Conservation (phyloP, 2,797 vertebrate species). For the Sardinella longiceps region DNA sequence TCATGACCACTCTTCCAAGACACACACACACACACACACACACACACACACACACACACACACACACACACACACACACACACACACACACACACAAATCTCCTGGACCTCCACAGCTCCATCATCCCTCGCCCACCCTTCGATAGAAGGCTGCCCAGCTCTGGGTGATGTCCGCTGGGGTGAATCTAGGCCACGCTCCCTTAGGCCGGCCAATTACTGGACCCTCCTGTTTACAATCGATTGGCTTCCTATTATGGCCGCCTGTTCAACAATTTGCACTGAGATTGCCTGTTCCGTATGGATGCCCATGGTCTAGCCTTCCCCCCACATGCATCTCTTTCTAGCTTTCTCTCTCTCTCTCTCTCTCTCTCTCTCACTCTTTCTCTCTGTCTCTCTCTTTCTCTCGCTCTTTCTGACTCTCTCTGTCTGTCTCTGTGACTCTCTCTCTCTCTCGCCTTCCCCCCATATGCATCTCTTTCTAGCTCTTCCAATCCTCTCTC, state of each 20-base stretch:
- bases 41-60: neutral
- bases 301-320: constrained; percentile 29
- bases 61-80: no score
- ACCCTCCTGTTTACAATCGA: constrained; percentile 67
- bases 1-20: neutral
- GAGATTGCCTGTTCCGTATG: constrained; percentile 58
- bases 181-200: constrained; percentile 24
- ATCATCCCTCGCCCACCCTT: constrained; percentile 44
- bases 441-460: neutral
- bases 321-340: neutral
- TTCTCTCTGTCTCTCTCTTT: neutral
- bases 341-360: neutral
- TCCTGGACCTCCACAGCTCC: constrained; percentile 27
- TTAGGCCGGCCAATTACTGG: constrained; percentile 52
- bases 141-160: neutral
- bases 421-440: neutral
- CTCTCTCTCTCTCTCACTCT: neutral
- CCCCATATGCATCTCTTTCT: neutral
- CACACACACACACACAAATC: no score
- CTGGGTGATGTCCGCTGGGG: neutral
- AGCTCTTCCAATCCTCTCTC: neutral
- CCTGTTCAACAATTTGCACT: constrained; percentile 64
- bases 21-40: neutral
- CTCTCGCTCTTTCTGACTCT: neutral
- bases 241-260: constrained; percentile 67